These are phyloP conservation scores for Tetrax tetrax DNA, from an alignment of 2,113 vertebrate genomes.

Conservation along the genomic window DNA sequence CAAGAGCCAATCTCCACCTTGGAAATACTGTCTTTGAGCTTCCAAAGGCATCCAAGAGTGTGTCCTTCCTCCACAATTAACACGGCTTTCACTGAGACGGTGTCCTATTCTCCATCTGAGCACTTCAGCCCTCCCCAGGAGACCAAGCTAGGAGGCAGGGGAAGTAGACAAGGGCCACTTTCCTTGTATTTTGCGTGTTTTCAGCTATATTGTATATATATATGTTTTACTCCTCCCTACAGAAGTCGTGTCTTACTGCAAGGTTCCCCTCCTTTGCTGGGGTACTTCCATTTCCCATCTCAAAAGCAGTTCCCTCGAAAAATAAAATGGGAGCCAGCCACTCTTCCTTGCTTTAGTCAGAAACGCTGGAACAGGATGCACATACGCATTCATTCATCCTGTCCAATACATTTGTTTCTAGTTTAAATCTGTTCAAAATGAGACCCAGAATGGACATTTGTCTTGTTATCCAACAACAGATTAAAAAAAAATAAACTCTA, in stretches of 20 bases:
- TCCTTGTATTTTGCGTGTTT: neutral
- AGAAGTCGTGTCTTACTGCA: neutral
- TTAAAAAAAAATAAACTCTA: neutral
- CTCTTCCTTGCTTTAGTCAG: neutral
- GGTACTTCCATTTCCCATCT: neutral
- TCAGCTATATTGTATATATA: neutral
- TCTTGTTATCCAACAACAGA: neutral
- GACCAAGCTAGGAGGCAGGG: neutral
- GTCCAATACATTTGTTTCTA: neutral
- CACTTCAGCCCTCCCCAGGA: neutral
- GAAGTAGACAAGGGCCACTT: neutral
- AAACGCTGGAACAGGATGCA: neutral
- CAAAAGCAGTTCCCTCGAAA: neutral
- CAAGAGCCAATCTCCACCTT: neutral
- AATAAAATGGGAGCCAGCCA: neutral
- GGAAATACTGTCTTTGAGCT: neutral
- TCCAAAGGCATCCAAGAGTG: accelerated
- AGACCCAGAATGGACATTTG: neutral
- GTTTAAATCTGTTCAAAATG: neutral
- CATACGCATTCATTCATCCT: neutral
- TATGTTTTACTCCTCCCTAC: neutral
- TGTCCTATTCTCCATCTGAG: neutral
- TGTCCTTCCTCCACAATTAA: neutral
- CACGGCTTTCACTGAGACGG: neutral
- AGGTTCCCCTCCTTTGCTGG: neutral